A percentile compares a stretch with the other conserved stretches of the same genome.
These are phyloP conservation scores for Melitaea cinxia DNA, from an alignment of 1,140 invertebrate genomes.

Conservation along the genomic window DNA sequence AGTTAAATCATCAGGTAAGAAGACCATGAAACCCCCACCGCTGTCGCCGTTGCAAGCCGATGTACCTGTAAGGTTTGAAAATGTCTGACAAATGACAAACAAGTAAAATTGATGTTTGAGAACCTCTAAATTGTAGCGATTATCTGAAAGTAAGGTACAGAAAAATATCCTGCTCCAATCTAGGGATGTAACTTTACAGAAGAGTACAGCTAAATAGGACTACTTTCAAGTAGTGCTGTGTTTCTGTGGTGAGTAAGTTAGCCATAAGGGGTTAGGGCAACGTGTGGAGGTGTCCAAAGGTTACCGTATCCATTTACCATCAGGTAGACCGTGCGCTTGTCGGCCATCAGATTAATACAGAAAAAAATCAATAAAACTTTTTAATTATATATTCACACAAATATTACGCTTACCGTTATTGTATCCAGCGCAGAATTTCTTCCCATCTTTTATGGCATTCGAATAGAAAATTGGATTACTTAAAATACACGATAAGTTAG, in stretches of 20 bases:
- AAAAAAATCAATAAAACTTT: neutral
- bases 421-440: constrained; percentile 64
- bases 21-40: constrained; percentile 55
- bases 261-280: too few relatives aligned
- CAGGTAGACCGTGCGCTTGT: neutral
- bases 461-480: constrained; percentile 62
- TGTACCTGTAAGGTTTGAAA: constrained; percentile 39
- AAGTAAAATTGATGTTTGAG: neutral
- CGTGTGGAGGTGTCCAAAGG: too few relatives aligned
- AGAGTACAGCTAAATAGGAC: too few relatives aligned
- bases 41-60: constrained; percentile 64
- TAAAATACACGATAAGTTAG: constrained; percentile 55
- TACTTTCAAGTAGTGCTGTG: too few relatives aligned
- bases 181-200: too few relatives aligned
- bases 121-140: neutral
- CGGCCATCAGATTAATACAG: neutral
- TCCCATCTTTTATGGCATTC: constrained; percentile 43
- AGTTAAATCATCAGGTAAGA: constrained; percentile 34
- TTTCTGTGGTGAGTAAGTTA: too few relatives aligned
- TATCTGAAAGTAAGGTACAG: neutral
- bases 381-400: neutral
- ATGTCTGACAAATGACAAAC: neutral
- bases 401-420: constrained; percentile 49
- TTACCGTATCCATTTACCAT: too few relatives aligned
- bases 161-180: too few relatives aligned